These are phyloP conservation scores for Acromyrmex echinatior DNA, from an alignment of 1,140 invertebrate species.

Conservation along the genomic window DNA sequence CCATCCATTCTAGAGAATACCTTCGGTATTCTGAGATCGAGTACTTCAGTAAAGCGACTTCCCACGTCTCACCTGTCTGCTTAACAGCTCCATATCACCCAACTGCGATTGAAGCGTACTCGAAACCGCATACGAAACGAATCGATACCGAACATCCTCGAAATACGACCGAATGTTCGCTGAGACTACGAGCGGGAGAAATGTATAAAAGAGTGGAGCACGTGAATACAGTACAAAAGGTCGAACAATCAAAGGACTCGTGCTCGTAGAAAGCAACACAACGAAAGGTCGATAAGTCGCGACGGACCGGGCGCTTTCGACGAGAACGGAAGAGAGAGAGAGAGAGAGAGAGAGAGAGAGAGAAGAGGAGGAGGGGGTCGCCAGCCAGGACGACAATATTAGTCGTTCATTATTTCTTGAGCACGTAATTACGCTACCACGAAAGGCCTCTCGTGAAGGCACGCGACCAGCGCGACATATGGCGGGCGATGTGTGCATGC, in stretches of 20 bases:
- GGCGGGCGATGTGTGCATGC: conserved; percentile 70
- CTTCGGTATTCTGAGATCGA: conserved; percentile 15
- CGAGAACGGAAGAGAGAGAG: conserved; percentile 27
- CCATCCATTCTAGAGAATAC: background rate
- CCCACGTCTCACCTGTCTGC: conserved; percentile 76
- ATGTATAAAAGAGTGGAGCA: conserved; percentile 57
- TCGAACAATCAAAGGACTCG: conserved; percentile 76
- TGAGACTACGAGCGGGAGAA: conserved; percentile 63
- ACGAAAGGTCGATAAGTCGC: conserved; percentile 84
- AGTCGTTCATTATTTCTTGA: conserved; percentile 83
- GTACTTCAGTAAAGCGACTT: conserved; percentile 53
- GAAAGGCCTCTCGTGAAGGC: conserved; percentile 81
- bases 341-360: conserved; percentile 42
- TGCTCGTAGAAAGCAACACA: conserved; percentile 76
- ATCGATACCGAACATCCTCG: conserved; percentile 61
- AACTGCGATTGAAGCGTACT: conserved; percentile 25
- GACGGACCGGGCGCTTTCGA: conserved; percentile 54
- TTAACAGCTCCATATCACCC: conserved; percentile 70
- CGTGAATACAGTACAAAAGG: conserved; percentile 49
- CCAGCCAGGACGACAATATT: conserved; percentile 81
- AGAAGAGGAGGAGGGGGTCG: background rate
- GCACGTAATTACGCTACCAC: conserved; percentile 80
- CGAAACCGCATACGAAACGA: conserved; percentile 28
- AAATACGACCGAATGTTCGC: conserved; percentile 63
- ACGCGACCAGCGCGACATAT: conserved; percentile 84